Evolutionary conservation across 2,797 vertebrate species (phyloP).

Genomic region (Botia kubotai): DNA sequence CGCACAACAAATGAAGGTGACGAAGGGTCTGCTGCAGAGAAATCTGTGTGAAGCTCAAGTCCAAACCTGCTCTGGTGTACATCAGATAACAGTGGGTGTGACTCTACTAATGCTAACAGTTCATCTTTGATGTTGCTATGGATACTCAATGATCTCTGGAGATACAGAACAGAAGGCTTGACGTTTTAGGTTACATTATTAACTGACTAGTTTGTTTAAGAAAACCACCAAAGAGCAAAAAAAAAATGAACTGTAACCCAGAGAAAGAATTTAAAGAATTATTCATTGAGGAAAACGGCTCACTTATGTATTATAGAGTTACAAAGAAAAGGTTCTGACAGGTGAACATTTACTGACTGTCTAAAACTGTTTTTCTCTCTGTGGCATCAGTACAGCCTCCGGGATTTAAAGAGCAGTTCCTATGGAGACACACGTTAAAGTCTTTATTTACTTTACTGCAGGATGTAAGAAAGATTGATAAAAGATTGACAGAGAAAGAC

Average conservation of each 20-base stretch:
- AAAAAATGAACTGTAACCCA: constrained; percentile 19
- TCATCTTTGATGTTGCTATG: constrained; percentile 41
- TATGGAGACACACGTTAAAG: not conserved
- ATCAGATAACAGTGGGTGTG: constrained; percentile 12
- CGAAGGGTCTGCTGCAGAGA: not conserved
- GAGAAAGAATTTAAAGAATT: constrained; percentile 10
- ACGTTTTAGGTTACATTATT: constrained; percentile 13
- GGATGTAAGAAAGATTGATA: too few relatives aligned
- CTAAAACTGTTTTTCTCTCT: not conserved
- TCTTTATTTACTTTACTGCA: not conserved
- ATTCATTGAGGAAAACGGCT: not conserved
- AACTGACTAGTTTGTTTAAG: not conserved
- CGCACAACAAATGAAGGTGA: not conserved
- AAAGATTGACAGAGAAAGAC: too few relatives aligned
- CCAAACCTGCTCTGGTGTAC: not conserved
- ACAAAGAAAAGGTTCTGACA: not conserved
- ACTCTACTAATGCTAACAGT: constrained; percentile 37
- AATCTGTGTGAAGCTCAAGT: not conserved
- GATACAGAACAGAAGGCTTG: constrained; percentile 21
- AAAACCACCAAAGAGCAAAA: constrained; percentile 1
- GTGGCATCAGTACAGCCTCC: not conserved
- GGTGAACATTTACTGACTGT: not conserved
- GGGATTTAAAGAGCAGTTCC: not conserved
- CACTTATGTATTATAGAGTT: not conserved
- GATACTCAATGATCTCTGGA: constrained; percentile 37